Conservation (phyloP, 30 jellyfish, hydroid and myxozoan species). For the Mastigias papua region DNA sequence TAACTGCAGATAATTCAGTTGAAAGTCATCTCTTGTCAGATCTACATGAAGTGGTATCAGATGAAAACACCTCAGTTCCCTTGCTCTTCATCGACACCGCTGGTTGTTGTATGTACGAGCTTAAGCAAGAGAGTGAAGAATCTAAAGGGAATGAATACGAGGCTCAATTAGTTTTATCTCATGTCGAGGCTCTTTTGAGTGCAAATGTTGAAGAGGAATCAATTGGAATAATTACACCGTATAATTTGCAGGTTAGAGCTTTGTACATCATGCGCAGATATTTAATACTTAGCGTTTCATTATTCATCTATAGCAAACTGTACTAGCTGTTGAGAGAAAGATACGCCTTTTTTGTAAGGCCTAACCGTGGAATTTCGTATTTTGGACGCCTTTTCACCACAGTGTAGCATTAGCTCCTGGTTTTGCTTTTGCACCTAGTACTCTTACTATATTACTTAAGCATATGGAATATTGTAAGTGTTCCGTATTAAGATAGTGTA, state of each 20-base stretch:
- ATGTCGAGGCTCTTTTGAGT: conserved; percentile 72
- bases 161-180: conserved; percentile 76
- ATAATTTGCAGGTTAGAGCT: conserved; percentile 86
- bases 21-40: conserved; percentile 74
- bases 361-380: no score
- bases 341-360: no score
- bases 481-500: no score
- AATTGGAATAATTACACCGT: conserved; percentile 95
- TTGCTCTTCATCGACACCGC: conserved; percentile 91
- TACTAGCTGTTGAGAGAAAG: no score
- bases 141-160: conserved; percentile 94
- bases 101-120: conserved; percentile 90
- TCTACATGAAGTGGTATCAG: conserved; percentile 69
- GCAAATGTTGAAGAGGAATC: conserved; percentile 84
- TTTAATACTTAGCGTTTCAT: neutral
- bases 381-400: no score
- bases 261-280: neutral
- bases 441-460: no score
- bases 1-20: conserved; percentile 86
- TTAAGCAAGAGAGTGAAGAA: conserved; percentile 74
- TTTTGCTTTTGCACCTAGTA: no score
- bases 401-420: no score
- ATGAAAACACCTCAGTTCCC: conserved; percentile 82
- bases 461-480: no score
- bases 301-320: no score